phyloP scores from a whole-genome alignment of 2,113 vertebrate species.

The Jacana jacana region DNA sequence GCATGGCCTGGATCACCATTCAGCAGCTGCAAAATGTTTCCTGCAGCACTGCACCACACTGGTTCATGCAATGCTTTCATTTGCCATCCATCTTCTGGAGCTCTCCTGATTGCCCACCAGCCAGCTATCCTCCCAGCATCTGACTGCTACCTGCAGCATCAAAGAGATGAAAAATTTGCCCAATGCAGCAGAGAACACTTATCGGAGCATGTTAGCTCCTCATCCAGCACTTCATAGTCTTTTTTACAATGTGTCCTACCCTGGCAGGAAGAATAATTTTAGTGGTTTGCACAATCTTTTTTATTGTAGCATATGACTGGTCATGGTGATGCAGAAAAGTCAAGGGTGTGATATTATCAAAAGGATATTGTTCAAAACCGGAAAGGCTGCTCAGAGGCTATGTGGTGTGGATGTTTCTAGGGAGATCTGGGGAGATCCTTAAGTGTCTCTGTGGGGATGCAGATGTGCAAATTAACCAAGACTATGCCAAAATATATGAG shows the following conservation, averaged over 20 bases:
- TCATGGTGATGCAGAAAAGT: background rate
- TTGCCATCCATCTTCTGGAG: background rate
- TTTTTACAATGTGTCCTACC: background rate
- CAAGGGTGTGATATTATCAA: background rate
- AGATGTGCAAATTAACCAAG: background rate
- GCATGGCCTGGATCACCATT: background rate
- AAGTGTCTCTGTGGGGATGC: background rate
- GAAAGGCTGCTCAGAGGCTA: background rate
- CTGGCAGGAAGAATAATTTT: background rate
- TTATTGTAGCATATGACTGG: background rate
- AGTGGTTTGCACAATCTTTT: background rate
- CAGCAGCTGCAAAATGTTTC: background rate
- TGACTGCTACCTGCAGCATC: background rate
- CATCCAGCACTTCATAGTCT: background rate
- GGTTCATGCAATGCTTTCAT: rapidly evolving
- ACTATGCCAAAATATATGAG: background rate
- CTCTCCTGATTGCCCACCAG: background rate
- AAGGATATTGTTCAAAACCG: background rate
- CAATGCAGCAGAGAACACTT: background rate
- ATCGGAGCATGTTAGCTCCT: background rate
- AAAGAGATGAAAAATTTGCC: background rate
- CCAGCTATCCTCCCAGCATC: background rate
- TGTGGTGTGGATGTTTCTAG: background rate
- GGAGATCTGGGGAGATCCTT: background rate
- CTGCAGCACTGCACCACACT: background rate